Evolutionary conservation across 2,888 invertebrate species (phyloP), one percentile per base, ranked within the genome.

Genomic region (Nomada flava): DNA sequence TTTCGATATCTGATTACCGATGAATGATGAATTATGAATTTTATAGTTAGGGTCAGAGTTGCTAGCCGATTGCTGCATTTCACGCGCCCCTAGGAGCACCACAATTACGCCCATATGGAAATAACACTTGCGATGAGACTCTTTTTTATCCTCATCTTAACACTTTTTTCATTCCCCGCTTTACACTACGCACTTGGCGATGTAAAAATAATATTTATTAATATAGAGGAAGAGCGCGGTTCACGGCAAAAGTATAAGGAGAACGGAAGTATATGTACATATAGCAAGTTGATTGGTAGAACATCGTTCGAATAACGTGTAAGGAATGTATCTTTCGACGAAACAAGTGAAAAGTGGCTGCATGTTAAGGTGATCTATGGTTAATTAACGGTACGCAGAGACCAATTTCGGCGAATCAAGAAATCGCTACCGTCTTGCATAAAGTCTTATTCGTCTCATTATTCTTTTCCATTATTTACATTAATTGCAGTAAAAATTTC

Each of bases 381-480:
- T 60, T 76, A 82, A 82, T 83, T 77, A 79, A 60, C 72, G 65
- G 65, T 74, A 69, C 15, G 47, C 29, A 60, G 60, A 23, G 71
- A 36, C 68, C 67, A 83, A 82, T 82, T 78, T 73, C 50, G 78
- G 65, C 52, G 47, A 68, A 23, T 72, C 59, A 52, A 26, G 29
- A 75, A 77, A 74, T 69, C 64, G 44, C 59, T 68, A 47, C 13
- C 42, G 50, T 44, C 64, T 23, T 23, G 23, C 55, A 23, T 47
- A 20, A 67, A 76, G 57, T 69, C 5, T 20, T 2, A 50, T 59
- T 23, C 26, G 18, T 11, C 42, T n/a, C 18, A 18, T 57, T 26
- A n/a, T 69, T 69, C 11, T 13, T 47, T 11, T 47, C 2, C 15
- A 15, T 13, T 15, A 47, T 15, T 29, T 29, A 29, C 29, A 29